Evolutionary conservation across 2,113 vertebrate genomes (phyloP).

Genomic region (Pandion haliaetus): DNA sequence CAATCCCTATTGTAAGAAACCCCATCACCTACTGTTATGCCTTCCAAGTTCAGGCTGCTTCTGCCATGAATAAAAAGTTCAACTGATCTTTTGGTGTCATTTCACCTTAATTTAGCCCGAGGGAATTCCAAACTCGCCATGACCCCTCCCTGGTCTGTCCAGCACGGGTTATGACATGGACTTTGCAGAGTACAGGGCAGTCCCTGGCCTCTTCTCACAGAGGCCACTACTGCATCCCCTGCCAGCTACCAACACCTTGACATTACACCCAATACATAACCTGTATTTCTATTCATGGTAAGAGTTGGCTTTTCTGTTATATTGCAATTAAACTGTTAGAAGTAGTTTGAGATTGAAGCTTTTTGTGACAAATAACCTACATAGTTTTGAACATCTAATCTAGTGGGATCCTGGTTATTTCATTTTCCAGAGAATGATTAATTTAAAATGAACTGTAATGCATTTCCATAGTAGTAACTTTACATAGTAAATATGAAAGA

Average conservation of each 20-base stretch:
- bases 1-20: too few species aligned
- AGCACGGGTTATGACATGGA: too few species aligned
- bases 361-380: neutral
- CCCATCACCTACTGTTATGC: too few species aligned
- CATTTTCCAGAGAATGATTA: neutral
- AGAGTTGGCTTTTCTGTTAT: neutral
- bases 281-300: neutral
- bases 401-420: neutral
- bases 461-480: neutral
- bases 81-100: too few species aligned
- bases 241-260: neutral
- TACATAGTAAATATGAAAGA: neutral
- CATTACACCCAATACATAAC: neutral
- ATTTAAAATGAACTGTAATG: neutral
- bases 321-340: neutral
- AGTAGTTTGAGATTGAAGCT: neutral
- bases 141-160: too few species aligned
- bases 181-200: too few species aligned
- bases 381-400: neutral
- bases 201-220: neutral
- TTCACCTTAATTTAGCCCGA: too few species aligned
- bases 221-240: too few species aligned
- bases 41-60: too few species aligned
- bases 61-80: too few species aligned
- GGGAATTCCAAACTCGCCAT: too few species aligned